Base-by-base conservation (phyloP, 2,797 vertebrate species). In the Helostoma temminkii region DNA sequence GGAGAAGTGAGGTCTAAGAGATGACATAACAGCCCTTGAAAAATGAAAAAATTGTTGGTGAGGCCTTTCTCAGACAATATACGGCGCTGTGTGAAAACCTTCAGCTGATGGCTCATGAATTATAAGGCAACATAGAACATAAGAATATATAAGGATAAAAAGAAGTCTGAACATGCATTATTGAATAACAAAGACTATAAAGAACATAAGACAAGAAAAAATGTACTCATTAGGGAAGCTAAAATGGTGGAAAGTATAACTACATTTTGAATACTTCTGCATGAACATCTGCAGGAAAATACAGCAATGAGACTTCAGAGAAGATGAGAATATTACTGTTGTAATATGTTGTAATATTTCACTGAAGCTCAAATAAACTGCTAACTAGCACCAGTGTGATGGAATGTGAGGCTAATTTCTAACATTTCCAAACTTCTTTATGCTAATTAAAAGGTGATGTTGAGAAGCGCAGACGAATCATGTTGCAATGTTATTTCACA, bases 31-130 rank as follows among this genome's bases (percentile, higher is more conserved):
- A 77, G 73, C 62, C 68, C 58, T 42, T 79, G 46, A 75, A 67
- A 83, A 66, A 81, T 56, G 6, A 62, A 76, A 76, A 66, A 64
- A 56, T 10, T 2, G 58, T 57, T 24, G 26, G 15, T 54, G 54
- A 78, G 22, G 77, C 53, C 64, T 84, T 80, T 80, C 30, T 11
- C 41, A 64, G 43, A 63, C 61, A 71, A 74, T 73, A 74, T 69
- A 82, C 32, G 30, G 36, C 5, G 12, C 30, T 14, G 43, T 1
- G 16, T 61, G 37, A 68, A 65, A 75, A 54, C 34, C 26, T 45
- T 68, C 37, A 28, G n/a, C 10, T 68, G 74, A 76, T 73, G 74
- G 80, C 81, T 88, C 73, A 84, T 84, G 62, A 85, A 89, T 88
- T 80, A 84, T 81, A 53, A 76, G 70, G 22, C 49, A 76, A 77